Evolutionary conservation across 92 coral and sea anemone species (phyloP).

Genomic region (Actinostola sp.): DNA sequence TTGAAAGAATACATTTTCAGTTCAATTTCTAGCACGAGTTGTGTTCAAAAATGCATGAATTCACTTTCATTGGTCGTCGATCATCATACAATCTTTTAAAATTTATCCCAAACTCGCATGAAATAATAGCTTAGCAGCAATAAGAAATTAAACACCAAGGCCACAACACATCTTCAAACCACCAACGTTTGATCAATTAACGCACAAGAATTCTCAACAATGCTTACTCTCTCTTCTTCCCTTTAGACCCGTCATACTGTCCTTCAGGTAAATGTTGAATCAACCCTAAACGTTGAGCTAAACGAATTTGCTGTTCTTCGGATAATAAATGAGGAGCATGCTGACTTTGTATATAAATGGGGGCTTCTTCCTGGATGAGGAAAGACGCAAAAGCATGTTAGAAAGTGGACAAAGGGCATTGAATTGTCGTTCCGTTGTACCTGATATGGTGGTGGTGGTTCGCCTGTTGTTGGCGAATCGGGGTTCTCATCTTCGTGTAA

Average conservation of each 20-base stretch:
- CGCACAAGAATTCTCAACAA: background rate
- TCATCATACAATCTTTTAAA: too few species aligned
- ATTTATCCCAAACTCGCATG: too few species aligned
- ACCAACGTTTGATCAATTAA: too few species aligned
- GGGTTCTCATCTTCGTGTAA: constrained; percentile 92
- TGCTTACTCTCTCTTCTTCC: constrained; percentile 97
- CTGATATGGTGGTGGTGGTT: constrained; percentile 99
- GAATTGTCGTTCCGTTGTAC: constrained; percentile 36
- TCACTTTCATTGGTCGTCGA: too few species aligned
- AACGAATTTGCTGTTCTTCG: constrained; percentile 98
- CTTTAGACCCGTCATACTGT: constrained; percentile 90
- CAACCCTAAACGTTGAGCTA: constrained; percentile 94
- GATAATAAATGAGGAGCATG: constrained; percentile 96
- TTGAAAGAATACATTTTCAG: too few species aligned
- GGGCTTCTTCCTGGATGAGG: constrained; percentile 87
- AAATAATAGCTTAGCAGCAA: too few species aligned
- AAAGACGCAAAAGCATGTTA: background rate
- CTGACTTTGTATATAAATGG: constrained; percentile 97
- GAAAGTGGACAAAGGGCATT: constrained; percentile 28
- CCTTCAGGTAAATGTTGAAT: constrained; percentile 99
- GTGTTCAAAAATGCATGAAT: too few species aligned
- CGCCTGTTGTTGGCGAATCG: constrained; percentile 90
- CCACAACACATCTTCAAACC: too few species aligned
- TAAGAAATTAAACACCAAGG: too few species aligned
- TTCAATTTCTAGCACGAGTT: too few species aligned